Evolutionary conservation across 1,140 invertebrate species (phyloP).

Genomic region (Drosophila bipectinata): DNA sequence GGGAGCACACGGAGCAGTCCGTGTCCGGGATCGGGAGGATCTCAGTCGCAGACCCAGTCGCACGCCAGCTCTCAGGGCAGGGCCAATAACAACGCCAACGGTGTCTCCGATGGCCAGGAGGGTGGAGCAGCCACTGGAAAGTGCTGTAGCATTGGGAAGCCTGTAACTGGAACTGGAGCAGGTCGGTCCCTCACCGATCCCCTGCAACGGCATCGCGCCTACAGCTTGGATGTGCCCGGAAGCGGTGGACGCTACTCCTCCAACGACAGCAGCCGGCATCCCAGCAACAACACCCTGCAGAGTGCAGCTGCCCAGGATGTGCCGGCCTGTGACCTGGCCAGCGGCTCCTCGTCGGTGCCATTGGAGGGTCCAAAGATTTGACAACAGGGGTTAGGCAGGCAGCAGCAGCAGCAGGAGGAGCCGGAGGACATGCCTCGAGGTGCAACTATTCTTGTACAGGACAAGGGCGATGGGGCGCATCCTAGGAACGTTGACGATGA

Average conservation of each 20-base stretch:
- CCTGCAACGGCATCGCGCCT: slow-evolving; percentile 70
- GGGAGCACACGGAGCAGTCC: slow-evolving; percentile 77
- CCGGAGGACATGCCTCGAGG: neutral
- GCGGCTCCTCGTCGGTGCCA: slow-evolving; percentile 61
- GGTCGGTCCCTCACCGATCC: slow-evolving; percentile 4
- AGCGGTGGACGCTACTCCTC: slow-evolving; percentile 53
- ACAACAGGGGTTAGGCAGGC: slow-evolving; percentile 77
- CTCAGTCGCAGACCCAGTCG: slow-evolving; percentile 1
- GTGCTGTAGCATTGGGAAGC: slow-evolving; percentile 76
- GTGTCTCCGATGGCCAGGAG: slow-evolving; percentile 10
- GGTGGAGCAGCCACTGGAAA: slow-evolving; percentile 14
- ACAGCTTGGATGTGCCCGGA: slow-evolving; percentile 79
- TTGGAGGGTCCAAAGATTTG: slow-evolving; percentile 77
- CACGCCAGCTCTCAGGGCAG: slow-evolving; percentile 12
- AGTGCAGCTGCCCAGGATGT: slow-evolving; percentile 39
- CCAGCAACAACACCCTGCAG: slow-evolving; percentile 78
- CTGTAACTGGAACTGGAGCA: slow-evolving; percentile 4
- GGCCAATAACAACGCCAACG: slow-evolving; percentile 69
- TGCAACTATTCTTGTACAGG: neutral
- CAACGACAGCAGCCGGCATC: slow-evolving; percentile 75
- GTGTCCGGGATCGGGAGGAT: slow-evolving; percentile 31
- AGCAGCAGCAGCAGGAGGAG: slow-evolving; percentile 9
- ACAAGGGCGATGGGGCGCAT: neutral
- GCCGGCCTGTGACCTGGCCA: slow-evolving; percentile 66
- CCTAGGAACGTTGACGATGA: neutral